Conservation (phyloP, 2,888 invertebrate genomes). For the Diabrotica balteata region DNA sequence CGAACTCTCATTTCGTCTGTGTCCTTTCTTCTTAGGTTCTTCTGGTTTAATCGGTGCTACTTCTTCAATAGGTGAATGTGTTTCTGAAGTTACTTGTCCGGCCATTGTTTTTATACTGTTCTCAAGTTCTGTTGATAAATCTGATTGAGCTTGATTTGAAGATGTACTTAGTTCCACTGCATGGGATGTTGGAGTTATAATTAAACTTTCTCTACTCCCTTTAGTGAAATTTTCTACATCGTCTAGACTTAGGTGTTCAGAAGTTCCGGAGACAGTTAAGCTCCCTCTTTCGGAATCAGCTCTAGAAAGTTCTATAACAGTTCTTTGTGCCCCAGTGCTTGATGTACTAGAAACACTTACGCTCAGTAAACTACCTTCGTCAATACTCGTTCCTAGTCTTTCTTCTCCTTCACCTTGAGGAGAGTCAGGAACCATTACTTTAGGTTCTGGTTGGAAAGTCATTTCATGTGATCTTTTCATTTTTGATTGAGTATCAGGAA, state of each 20-base stretch:
- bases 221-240: constrained; percentile 51
- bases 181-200: constrained; percentile 43
- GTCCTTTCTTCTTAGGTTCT: constrained; percentile 61
- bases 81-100: constrained; percentile 65
- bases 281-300: constrained; percentile 60
- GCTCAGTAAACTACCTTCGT: constrained; percentile 66
- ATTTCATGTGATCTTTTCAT: constrained; percentile 93
- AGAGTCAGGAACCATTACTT: constrained; percentile 60
- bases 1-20: constrained; percentile 66
- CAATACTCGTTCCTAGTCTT: constrained; percentile 65
- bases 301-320: constrained; percentile 60
- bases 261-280: constrained; percentile 59
- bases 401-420: constrained; percentile 63
- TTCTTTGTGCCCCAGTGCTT: constrained; percentile 58
- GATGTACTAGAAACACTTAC: constrained; percentile 68
- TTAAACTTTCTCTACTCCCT: constrained; percentile 53
- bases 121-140: constrained; percentile 58
- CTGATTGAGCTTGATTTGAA: constrained; percentile 49
- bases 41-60: constrained; percentile 35
- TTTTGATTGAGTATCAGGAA: constrained; percentile 68
- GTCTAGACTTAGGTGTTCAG: constrained; percentile 60
- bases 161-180: constrained; percentile 59
- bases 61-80: constrained; percentile 46
- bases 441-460: constrained; percentile 78
- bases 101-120: constrained; percentile 63